Evolutionary conservation across 2,113 vertebrate genomes (phyloP), one percentile per base, ranked within the genome.

Genomic region (Casuarius casuarius): DNA sequence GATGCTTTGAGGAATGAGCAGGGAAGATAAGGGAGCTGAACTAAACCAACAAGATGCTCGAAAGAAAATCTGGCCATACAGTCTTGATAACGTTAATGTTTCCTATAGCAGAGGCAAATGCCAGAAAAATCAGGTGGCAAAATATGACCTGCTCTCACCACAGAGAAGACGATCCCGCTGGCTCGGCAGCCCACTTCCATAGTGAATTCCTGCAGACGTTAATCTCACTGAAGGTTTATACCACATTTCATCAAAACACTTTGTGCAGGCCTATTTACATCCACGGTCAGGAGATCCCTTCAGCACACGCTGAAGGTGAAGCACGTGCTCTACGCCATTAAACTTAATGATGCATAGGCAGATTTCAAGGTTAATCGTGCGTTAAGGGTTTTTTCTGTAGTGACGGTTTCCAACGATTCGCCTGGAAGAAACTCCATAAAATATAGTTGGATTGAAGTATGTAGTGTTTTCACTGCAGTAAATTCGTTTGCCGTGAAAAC

Each of bases 321-420:
- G 63, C 58, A 31, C 19, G 31, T 78, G 61, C 70, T 79, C 40
- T 54, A 40, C 38, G 58, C 80, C 52, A 22, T 84, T 92, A 95
- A 92, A 95, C 29, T 92, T 93, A 93, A 95, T 84, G 89, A 83
- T 66, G 87, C 87, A 87, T 94, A 85, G 76, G 85, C 29, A 93
- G 81, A 87, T 80, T 94, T 92, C 87, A 91, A 91, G 92, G 67
- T 49, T 76, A 89, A 96, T 66, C 44, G 71, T 22, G 59, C 86
- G 83, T 91, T 95, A 89, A 91, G 81, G 74, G 84, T 23, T 87
- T 92, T 84, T 84, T 87, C 81, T 92, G 81, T 75, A 87, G 73
- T 3, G 1, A 44, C 21, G 70, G n/a, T 76, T 93, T 89, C 70
- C 44, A 75, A 23, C 0, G 6, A 21, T 79, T 94, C 89, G 29